Conservation (phyloP, 2,113 vertebrate genomes). For the Polyodon spathula region DNA sequence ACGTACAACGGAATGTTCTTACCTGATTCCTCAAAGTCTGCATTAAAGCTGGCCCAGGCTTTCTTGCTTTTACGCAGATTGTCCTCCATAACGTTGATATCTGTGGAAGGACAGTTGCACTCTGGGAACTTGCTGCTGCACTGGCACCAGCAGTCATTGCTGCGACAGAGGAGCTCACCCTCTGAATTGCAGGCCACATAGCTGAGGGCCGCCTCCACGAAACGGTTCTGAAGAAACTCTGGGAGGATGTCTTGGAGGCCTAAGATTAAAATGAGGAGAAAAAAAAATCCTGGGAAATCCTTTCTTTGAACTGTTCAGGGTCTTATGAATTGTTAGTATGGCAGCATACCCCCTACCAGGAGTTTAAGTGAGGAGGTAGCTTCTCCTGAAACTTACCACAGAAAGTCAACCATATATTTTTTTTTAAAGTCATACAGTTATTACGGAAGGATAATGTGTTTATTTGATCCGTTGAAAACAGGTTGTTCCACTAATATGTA, state of each 20-base stretch:
- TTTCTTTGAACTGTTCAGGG: background rate
- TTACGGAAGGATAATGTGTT: no score
- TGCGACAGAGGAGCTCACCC: slow-evolving; percentile 79
- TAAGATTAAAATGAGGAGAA: slow-evolving; percentile 26
- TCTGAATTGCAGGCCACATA: slow-evolving; percentile 90
- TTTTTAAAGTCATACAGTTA: no score
- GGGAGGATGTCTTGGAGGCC: slow-evolving; percentile 89
- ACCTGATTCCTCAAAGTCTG: slow-evolving; percentile 91
- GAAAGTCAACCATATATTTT: no score
- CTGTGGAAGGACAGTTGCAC: slow-evolving; percentile 87
- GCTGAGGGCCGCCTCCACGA: slow-evolving; percentile 87
- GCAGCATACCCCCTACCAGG: no score
- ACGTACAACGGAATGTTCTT: slow-evolving; percentile 18
- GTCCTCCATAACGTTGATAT: slow-evolving; percentile 84
- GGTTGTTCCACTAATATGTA: background rate
- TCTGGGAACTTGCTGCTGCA: slow-evolving; percentile 75
- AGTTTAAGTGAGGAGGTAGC: no score
- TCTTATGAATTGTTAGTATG: no score
- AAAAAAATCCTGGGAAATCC: background rate
- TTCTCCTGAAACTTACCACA: no score
- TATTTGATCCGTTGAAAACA: no score
- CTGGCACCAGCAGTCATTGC: slow-evolving; percentile 86
- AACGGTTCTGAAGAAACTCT: slow-evolving; percentile 74
- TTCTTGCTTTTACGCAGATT: slow-evolving; percentile 74
- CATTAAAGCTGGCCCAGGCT: slow-evolving; percentile 68